Percentiles rank a stretch among this genome's conserved stretches.
phyloP scores from a whole-genome alignment of 2,113 vertebrate species.

The Protobothrops mucrosquamatus region DNA sequence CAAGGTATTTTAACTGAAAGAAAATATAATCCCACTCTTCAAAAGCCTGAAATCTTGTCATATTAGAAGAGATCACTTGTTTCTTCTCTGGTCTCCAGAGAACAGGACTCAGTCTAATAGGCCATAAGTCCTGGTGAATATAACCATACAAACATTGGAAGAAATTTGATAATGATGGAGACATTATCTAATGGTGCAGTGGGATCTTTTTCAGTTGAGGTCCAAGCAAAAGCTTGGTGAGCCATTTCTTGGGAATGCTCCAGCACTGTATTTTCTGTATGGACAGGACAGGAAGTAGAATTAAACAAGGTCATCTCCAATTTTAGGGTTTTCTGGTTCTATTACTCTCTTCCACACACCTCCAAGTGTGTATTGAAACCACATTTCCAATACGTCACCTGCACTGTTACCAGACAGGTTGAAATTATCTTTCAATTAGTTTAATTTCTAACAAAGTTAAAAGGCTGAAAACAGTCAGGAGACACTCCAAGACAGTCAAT shows the following conservation, averaged over 20 bases:
- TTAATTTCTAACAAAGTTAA: neutral
- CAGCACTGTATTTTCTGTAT: neutral
- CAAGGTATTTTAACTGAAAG: neutral
- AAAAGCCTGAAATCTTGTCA: neutral
- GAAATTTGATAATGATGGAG: neutral
- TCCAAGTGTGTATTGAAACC: neutral
- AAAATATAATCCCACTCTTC: neutral
- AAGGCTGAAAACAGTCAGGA: neutral
- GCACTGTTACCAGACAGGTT: neutral
- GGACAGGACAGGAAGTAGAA: neutral
- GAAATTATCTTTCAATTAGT: neutral
- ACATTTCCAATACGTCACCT: neutral
- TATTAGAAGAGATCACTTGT: neutral
- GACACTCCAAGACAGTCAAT: neutral
- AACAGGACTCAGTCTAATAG: neutral
- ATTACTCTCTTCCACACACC: neutral
- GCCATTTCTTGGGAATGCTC: neutral
- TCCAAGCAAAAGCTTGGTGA: neutral
- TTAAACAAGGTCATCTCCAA: neutral
- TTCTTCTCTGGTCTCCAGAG: neutral
- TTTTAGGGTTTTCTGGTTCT: neutral
- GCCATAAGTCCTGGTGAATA: neutral
- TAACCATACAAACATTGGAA: neutral
- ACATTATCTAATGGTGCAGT: neutral
- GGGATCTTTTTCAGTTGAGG: neutral